Evolutionary conservation across 2,113 vertebrate species (phyloP), one percentile per base, ranked within the genome.

Genomic region (Misgurnus mizolepis): DNA sequence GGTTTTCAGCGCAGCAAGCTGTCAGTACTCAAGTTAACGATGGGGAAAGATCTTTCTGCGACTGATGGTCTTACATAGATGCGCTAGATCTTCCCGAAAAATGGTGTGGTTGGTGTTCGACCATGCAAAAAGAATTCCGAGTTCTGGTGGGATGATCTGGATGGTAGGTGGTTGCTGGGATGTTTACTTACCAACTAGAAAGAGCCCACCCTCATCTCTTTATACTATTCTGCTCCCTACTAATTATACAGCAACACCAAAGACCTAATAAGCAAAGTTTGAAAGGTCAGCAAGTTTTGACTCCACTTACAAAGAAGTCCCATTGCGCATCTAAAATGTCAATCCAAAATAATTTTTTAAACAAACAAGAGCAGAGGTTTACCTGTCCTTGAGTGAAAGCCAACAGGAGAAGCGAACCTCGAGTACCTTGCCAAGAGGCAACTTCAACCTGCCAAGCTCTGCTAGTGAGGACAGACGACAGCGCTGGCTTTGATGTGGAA

Each of bases 401-500:
- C 76, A 79, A 71, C 65, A 70, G 65, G 47, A 86, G 80, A 86
- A 64, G 77, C 76, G 81, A 83, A 83, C 85, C 81, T 81, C 60
- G 68, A 71, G 75, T 78, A 86, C 86, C 85, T 83, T 85, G 89
- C 89, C 85, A 88, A 90, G 90, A 88, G 89, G 81, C 62, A 88
- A 91, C 85, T 92, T 93, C 92, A 94, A 93, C 93, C 93, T 93
- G 68, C 90, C 90, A 87, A 58, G 89, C 89, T 85, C 88, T 90
- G 61, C 67, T 70, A 80, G 67, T 11, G 83, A 88, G 88, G 83
- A 82, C 89, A 83, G 87, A 87, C 66, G 82, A 90, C 84, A 82
- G 85, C 87, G 87, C 83, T 84, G 88, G 61, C 87, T 95, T 95
- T 96, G 91, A 94, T 94, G 93, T 95, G 95, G 91, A 94, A 95